phyloP scores from a whole-genome alignment of 2,113 vertebrate genomes.

The Alethe castanea region DNA sequence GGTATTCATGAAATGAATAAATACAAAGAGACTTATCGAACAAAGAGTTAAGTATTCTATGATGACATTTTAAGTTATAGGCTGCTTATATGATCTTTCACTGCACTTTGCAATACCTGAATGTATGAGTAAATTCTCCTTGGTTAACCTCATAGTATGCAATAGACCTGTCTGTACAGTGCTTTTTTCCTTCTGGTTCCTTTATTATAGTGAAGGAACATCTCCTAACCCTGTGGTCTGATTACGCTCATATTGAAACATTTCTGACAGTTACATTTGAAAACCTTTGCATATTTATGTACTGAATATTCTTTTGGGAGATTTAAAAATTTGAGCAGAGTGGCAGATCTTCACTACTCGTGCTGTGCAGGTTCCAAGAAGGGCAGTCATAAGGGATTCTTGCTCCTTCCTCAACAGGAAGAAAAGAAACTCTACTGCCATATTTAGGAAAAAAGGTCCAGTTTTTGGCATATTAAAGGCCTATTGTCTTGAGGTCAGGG shows the following conservation, averaged over 20 bases:
- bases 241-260: neutral
- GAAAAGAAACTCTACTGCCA: neutral
- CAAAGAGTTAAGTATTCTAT: neutral
- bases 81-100: neutral
- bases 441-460: neutral
- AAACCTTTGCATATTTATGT: neutral
- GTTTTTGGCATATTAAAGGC: neutral
- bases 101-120: neutral
- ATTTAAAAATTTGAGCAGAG: neutral
- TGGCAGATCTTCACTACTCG: neutral
- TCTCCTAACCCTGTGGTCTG: neutral
- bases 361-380: neutral
- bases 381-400: neutral
- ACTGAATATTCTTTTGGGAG: neutral
- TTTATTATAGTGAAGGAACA: neutral
- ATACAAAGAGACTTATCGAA: neutral
- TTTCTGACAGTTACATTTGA: neutral
- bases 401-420: neutral
- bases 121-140: neutral
- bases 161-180: neutral
- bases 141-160: neutral
- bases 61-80: neutral
- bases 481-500: neutral
- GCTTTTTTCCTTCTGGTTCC: neutral
- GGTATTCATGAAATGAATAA: neutral